Conservation (phyloP, 2,113 vertebrate genomes). For the Pelmatolapia mariae region DNA sequence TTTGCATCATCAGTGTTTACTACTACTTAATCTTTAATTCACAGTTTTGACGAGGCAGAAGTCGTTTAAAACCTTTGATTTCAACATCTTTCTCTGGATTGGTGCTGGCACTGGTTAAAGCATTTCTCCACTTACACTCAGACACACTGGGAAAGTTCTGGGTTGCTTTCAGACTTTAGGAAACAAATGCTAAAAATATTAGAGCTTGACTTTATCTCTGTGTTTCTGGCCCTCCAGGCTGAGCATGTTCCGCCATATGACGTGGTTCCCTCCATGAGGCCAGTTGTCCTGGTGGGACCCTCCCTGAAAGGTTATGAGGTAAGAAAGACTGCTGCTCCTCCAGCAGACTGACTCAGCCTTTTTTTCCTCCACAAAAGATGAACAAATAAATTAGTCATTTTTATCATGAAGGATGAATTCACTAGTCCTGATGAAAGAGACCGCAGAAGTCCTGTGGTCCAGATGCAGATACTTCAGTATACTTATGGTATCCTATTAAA, state of each 20-base stretch:
- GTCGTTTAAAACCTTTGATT: neutral
- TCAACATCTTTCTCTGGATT: neutral
- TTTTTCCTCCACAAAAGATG: neutral
- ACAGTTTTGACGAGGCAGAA: neutral
- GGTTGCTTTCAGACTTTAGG: neutral
- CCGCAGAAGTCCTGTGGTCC: neutral
- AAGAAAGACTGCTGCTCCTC: neutral
- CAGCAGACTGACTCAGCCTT: neutral
- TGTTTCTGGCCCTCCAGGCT: conserved; percentile 66
- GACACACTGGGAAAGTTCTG: neutral
- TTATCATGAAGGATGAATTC: neutral
- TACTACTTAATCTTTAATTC: neutral
- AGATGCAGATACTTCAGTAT: neutral
- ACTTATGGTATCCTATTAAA: neutral
- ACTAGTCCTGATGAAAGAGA: neutral
- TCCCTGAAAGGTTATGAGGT: conserved; percentile 99
- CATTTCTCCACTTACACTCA: neutral
- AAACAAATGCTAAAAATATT: neutral
- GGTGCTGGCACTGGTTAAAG: neutral
- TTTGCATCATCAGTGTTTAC: neutral
- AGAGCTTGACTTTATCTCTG: neutral
- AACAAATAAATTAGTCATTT: neutral
- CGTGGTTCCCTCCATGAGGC: conserved; percentile 97
- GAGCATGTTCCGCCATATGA: conserved; percentile 97
- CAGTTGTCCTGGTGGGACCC: conserved; percentile 93